Evolutionary conservation across 2,888 invertebrate genomes (phyloP).

Genomic region (Eristalinus sepulchralis): DNA sequence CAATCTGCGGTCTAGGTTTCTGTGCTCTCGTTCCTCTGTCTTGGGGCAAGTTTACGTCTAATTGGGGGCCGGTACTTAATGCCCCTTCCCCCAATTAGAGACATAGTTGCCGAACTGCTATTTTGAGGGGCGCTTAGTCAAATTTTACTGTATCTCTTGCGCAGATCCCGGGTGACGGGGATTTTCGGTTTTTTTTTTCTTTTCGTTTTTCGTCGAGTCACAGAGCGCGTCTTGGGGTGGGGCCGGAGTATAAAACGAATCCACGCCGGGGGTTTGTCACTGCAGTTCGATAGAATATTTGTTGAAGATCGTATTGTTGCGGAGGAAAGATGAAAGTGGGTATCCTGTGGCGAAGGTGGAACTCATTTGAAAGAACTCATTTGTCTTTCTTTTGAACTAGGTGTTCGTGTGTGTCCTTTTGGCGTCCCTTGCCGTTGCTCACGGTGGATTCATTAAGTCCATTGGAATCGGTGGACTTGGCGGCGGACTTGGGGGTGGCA

Average conservation of each 20-base stretch:
- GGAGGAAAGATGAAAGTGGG: slow-evolving; percentile 46
- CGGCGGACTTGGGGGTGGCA: slow-evolving; percentile 6
- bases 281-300: slow-evolving; percentile 56
- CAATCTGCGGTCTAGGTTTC: neutral
- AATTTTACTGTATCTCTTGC: neutral
- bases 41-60: too few relatives aligned
- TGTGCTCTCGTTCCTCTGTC: neutral
- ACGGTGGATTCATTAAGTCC: slow-evolving; percentile 36
- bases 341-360: neutral
- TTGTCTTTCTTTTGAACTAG: slow-evolving; percentile 14
- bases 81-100: neutral
- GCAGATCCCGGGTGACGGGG: slow-evolving; percentile 1
- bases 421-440: slow-evolving; percentile 41
- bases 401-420: slow-evolving; percentile 49
- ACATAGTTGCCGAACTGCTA: slow-evolving; percentile 29
- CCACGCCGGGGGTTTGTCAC: slow-evolving; percentile 16
- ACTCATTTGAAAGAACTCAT: neutral
- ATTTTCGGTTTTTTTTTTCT: neutral
- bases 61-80: too few relatives aligned
- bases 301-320: slow-evolving; percentile 8
- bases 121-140: slow-evolving; percentile 5
- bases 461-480: slow-evolving; percentile 31
- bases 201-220: neutral
- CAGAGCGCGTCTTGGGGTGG: slow-evolving; percentile 12
- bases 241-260: slow-evolving; percentile 52